A percentile compares a stretch with the other conserved stretches of the same genome.
Conservation (phyloP, 2,113 vertebrate genomes). For the Cranoglanis bouderius region DNA sequence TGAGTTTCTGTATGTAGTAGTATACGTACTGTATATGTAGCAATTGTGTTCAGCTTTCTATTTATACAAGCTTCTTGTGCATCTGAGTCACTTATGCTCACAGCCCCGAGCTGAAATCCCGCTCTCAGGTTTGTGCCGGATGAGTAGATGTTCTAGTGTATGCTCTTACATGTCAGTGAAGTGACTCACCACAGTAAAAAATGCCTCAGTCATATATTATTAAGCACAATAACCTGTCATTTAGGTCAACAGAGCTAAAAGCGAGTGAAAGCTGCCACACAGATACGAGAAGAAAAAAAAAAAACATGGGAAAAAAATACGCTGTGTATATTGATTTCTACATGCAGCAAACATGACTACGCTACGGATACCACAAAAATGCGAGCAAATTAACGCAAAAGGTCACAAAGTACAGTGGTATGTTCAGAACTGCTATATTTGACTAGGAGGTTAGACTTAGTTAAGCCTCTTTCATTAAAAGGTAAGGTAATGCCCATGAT, state of each 20-base stretch:
- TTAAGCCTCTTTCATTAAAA: conserved; percentile 9
- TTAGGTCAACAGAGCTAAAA: conserved; percentile 46
- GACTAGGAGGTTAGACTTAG: not conserved
- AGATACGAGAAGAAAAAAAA: not conserved
- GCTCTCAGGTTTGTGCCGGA: conserved; percentile 42
- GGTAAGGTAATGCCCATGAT: conserved; percentile 51
- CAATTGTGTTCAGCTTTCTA: not conserved
- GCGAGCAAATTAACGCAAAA: not conserved
- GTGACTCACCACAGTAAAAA: conserved; percentile 58
- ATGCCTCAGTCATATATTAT: conserved; percentile 64
- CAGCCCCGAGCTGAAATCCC: conserved; percentile 25
- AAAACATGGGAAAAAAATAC: not conserved
- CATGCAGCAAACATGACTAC: not conserved
- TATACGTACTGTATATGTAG: not conserved
- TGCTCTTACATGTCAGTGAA: conserved; percentile 55
- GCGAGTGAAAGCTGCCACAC: conserved; percentile 11
- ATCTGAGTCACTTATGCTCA: not conserved
- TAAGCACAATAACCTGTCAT: conserved; percentile 65
- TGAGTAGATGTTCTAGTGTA: conserved; percentile 60
- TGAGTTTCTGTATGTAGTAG: not conserved
- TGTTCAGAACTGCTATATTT: conserved; percentile 1
- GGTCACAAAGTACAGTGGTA: not conserved
- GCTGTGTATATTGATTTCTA: not conserved
- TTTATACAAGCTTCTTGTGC: not conserved
- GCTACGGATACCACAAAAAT: not conserved